Percentiles rank a stretch among this genome's conserved stretches.
Evolutionary conservation across 2,113 vertebrate genomes (phyloP).

Genomic region (Tyto alba): DNA sequence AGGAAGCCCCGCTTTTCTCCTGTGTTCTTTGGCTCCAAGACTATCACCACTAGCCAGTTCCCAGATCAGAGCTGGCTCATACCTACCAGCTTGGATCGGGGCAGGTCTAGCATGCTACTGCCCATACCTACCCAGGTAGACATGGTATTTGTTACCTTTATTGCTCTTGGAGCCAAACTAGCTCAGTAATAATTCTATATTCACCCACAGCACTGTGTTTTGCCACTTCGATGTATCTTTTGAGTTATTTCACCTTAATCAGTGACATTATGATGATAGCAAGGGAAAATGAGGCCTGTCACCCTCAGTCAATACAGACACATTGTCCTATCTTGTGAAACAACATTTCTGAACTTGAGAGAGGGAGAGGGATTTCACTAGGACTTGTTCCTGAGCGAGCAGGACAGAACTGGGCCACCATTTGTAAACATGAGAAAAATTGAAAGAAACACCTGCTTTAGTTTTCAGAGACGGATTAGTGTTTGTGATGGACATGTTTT

Average conservation of each 20-base stretch:
- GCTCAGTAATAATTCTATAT: fast-evolving
- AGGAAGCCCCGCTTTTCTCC: not conserved
- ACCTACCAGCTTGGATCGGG: fast-evolving
- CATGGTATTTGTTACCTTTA: fast-evolving
- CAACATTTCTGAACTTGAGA: not conserved
- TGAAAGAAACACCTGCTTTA: not conserved
- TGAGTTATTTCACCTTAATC: not conserved
- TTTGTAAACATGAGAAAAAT: not conserved
- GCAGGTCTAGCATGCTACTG: not conserved
- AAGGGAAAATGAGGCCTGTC: not conserved
- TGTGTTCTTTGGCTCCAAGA: not conserved
- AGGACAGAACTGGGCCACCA: constrained; percentile 35
- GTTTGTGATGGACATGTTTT: not conserved
- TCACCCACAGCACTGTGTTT: not conserved
- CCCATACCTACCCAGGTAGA: not conserved
- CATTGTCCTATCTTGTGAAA: not conserved
- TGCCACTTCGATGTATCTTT: not conserved
- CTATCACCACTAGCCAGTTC: fast-evolving
- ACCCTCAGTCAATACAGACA: not conserved
- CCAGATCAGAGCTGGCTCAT: not conserved
- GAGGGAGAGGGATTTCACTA: not conserved
- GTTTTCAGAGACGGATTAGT: not conserved
- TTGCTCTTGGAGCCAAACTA: not conserved
- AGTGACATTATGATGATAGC: not conserved
- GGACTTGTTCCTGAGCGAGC: not conserved